These are phyloP conservation scores for Esox lucius DNA, from an alignment of 2,797 vertebrate species.

Conservation along the genomic window DNA sequence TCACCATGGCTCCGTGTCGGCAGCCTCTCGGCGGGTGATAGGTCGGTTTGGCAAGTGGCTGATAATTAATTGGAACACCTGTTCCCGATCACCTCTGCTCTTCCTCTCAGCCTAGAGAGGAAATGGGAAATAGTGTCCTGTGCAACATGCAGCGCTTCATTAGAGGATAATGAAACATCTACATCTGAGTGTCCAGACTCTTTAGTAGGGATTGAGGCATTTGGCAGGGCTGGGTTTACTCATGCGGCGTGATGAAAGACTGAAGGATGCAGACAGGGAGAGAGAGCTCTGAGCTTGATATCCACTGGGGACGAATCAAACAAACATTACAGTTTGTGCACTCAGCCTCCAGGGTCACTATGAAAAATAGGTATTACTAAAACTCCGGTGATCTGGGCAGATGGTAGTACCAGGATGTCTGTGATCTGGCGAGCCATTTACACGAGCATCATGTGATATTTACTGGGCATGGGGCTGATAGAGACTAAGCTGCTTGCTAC, in stretches of 20 bases:
- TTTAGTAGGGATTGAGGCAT: constrained; percentile 13
- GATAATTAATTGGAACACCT: constrained; percentile 61
- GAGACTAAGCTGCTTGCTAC: constrained; percentile 15
- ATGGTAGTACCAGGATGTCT: no score
- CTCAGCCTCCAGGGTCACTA: no score
- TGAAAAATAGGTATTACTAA: no score
- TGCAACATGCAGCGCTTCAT: neutral
- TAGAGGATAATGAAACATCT: neutral
- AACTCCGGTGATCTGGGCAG: no score
- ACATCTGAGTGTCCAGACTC: neutral
- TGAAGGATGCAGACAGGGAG: neutral
- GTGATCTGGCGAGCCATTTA: no score
- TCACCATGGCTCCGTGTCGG: constrained; percentile 30
- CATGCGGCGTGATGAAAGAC: neutral
- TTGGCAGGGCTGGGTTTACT: constrained; percentile 22
- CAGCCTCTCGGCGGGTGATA: constrained; percentile 19
- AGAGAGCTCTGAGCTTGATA: neutral
- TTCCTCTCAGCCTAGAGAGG: constrained; percentile 22
- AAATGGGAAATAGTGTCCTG: constrained; percentile 24
- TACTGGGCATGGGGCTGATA: no score
- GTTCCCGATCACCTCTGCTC: constrained; percentile 40
- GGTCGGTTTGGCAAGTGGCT: constrained; percentile 26
- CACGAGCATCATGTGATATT: no score
- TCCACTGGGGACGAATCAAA: no score
- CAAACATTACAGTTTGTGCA: no score